Conservation (phyloP, 1,140 invertebrate species). For the Drosophila ambigua region DNA sequence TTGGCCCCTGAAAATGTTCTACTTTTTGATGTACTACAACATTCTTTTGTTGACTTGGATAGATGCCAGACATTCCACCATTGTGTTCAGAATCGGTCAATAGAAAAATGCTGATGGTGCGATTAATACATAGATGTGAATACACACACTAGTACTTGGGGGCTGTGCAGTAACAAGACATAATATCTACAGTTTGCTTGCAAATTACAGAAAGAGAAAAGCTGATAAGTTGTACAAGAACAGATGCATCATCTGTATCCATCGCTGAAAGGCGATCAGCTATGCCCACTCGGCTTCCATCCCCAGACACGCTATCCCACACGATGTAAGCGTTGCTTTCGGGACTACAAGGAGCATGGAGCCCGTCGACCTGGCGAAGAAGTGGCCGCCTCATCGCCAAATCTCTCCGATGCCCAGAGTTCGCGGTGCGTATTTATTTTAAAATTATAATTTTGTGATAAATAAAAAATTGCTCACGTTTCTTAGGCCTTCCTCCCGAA, state of each 20-base stretch:
- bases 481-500: conserved; percentile 78
- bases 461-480: background rate
- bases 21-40: conserved; percentile 53
- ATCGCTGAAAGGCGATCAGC: conserved; percentile 91
- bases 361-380: conserved; percentile 89
- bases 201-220: conserved; percentile 65
- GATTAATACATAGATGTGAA: background rate
- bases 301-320: conserved; percentile 97
- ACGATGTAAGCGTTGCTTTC: conserved; percentile 95
- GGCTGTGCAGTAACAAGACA: background rate
- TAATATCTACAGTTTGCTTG: background rate
- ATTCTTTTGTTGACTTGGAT: conserved; percentile 71
- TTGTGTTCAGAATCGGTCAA: conserved; percentile 37
- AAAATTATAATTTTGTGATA: background rate
- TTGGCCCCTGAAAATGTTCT: conserved; percentile 29
- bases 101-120: conserved; percentile 36
- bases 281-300: conserved; percentile 96
- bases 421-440: conserved; percentile 84
- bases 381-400: conserved; percentile 90
- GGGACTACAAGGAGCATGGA: conserved; percentile 96
- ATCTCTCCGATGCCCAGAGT: conserved; percentile 87
- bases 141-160: no score
- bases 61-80: conserved; percentile 67
- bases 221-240: conserved; percentile 67
- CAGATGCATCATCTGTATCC: conserved; percentile 92